A percentile compares a stretch with the other conserved stretches of the same genome.
phyloP scores from a whole-genome alignment of 2,888 invertebrate genomes.

The Tipula unca region DNA sequence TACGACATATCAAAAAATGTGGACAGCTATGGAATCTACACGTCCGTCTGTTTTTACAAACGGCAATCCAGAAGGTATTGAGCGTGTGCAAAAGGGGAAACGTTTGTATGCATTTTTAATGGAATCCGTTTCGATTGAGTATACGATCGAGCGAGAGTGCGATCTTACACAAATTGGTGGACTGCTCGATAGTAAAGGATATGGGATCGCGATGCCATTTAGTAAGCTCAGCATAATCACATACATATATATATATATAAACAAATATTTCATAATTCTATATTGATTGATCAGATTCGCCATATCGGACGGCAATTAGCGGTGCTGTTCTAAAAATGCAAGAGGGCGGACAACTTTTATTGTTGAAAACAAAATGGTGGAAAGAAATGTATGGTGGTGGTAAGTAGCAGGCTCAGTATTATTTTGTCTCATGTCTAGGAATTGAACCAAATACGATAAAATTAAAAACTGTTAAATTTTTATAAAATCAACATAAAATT shows the following conservation, averaged over 20 bases:
- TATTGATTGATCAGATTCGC: conserved; percentile 50
- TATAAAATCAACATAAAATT: neutral
- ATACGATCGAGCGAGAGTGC: conserved; percentile 77
- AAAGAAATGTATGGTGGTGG: conserved; percentile 51
- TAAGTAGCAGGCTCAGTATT: conserved; percentile 27
- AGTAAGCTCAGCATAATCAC: conserved; percentile 50
- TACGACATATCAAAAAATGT: conserved; percentile 84
- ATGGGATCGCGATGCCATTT: conserved; percentile 87
- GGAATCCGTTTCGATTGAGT: conserved; percentile 94
- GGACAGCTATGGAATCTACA: conserved; percentile 80
- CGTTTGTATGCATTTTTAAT: conserved; percentile 87
- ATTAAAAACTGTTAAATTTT: neutral
- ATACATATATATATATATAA: neutral
- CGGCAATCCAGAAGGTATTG: conserved; percentile 78
- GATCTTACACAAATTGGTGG: conserved; percentile 75
- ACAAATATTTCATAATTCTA: neutral
- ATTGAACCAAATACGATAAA: neutral
- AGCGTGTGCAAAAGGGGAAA: conserved; percentile 69
- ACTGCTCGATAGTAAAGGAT: conserved; percentile 82
- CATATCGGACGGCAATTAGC: conserved; percentile 71
- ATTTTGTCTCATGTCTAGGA: neutral
- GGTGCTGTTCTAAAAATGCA: conserved; percentile 84
- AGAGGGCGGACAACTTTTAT: conserved; percentile 72
- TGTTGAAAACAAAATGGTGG: conserved; percentile 91
- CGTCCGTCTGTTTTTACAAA: conserved; percentile 74